A percentile compares a stretch with the other conserved stretches of the same genome.
Evolutionary conservation across 2,888 invertebrate species (phyloP).

Genomic region (Stenodera caucasica): DNA sequence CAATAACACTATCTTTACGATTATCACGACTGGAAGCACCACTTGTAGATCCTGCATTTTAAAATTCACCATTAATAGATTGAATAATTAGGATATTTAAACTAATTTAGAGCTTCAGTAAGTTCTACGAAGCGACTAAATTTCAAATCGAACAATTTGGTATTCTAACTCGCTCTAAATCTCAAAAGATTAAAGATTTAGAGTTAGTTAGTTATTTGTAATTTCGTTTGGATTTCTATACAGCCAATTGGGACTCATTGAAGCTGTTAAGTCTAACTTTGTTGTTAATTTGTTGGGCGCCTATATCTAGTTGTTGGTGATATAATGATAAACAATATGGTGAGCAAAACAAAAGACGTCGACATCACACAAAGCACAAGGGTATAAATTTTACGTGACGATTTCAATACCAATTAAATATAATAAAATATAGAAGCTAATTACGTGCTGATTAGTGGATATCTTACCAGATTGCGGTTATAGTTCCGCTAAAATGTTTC

Average conservation of each 20-base stretch:
- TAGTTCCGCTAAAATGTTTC: conserved; percentile 51
- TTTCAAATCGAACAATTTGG: neutral
- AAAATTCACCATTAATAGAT: neutral
- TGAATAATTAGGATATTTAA: neutral
- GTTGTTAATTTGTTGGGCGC: conserved; percentile 1
- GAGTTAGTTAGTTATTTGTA: too few species aligned
- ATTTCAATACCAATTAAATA: conserved; percentile 17
- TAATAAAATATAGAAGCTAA: conserved; percentile 25
- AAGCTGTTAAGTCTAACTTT: neutral
- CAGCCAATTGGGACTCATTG: neutral
- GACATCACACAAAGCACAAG: conserved; percentile 32
- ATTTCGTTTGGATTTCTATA: neutral
- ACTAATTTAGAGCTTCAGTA: neutral
- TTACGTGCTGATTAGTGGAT: conserved; percentile 42
- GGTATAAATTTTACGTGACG: conserved; percentile 16
- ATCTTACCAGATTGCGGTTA: conserved; percentile 52
- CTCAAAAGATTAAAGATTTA: too few species aligned
- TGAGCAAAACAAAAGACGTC: conserved; percentile 18
- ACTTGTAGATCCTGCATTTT: conserved; percentile 40
- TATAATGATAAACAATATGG: neutral
- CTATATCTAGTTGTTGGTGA: neutral
- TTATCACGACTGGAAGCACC: conserved; percentile 51
- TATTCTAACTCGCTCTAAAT: too few species aligned
- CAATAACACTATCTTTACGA: conserved; percentile 64
- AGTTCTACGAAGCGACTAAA: neutral